phyloP scores from a whole-genome alignment of 2,888 invertebrate species.

The Invenusta paracnida region DNA sequence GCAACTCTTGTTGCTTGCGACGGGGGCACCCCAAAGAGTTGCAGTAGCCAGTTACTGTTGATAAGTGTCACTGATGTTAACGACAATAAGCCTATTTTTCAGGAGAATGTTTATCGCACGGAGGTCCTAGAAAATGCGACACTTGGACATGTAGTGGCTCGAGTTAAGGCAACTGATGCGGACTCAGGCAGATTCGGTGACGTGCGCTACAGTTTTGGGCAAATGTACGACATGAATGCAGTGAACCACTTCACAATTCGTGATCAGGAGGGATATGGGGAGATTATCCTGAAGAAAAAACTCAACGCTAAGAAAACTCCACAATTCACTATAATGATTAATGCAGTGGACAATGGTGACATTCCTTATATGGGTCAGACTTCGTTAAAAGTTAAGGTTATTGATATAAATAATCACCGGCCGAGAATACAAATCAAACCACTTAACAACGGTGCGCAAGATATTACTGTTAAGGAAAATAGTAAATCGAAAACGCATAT shows the following conservation, averaged over 20 bases:
- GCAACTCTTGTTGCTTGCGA: slow-evolving; percentile 41
- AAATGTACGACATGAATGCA: slow-evolving; percentile 15
- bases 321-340: slow-evolving; percentile 28
- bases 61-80: slow-evolving; percentile 36
- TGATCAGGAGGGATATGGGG: slow-evolving; percentile 27
- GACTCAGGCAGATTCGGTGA: slow-evolving; percentile 34
- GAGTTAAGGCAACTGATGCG: slow-evolving; percentile 20
- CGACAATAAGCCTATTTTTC: slow-evolving; percentile 41
- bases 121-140: slow-evolving; percentile 30
- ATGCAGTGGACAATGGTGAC: slow-evolving; percentile 31
- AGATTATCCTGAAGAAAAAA: slow-evolving; percentile 21
- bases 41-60: slow-evolving; percentile 34
- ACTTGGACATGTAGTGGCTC: slow-evolving; percentile 4
- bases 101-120: background rate
- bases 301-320: slow-evolving; percentile 35
- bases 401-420: slow-evolving; percentile 39
- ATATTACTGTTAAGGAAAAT: slow-evolving; percentile 33
- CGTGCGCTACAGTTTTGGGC: slow-evolving; percentile 22
- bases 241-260: slow-evolving; percentile 6
- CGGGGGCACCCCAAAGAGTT: slow-evolving; percentile 26
- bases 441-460: background rate
- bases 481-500: background rate
- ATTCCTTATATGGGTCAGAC: slow-evolving; percentile 22
- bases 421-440: slow-evolving; percentile 39
- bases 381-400: slow-evolving; percentile 35